Base-by-base conservation (phyloP, 1,140 invertebrate genomes). In the Nasonia giraulti region DNA sequence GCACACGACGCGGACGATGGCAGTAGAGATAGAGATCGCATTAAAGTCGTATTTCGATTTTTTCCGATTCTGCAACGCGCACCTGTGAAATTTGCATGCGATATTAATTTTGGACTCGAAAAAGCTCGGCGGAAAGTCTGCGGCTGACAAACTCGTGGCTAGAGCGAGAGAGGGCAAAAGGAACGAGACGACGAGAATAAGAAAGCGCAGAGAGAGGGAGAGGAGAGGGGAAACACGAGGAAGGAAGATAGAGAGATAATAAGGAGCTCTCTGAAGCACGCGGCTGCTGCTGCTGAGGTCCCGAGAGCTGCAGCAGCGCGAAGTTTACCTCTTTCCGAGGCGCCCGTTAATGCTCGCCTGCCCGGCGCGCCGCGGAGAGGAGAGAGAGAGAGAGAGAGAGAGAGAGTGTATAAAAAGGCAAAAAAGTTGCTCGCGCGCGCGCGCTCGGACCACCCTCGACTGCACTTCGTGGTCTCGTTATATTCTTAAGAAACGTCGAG, bases 281-380 rank as follows among this genome's bases (percentile, higher is more conserved):
- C 55, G 55, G 55, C 17, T 62, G 55, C 55, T 62, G 55, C 55
- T n/a, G 55, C 17, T 62, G 17, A 7, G 62, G 73, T 82, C 71
- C 55, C 50, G 31, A 62, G 74, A 77, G 83, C 82, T 27, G 27
- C 82, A 71, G 27, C 69, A 71, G 23, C 69, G 84, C 86, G 87
- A 87, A 87, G 88, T 89, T 89, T 89, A 89, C 89, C 87, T 88
- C 88, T 88, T 87, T 89, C 85, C 87, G 86, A 89, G 88, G 88
- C 87, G 87, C 88, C 89, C 76, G 88, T 89, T 83, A 87, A 87
- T 89, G 76, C 87, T 83, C 73, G 83, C 85, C 68, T 80, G 47
- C 50, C 68, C 83, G 75, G 73, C 69, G 85, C 74, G 74, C 40
- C 76, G 33, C 77, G 78, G 75, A 80, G 85, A 23, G 40, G 85